Base-by-base conservation (phyloP, 2,113 vertebrate genomes). In the Rhynchopsitta pachyrhyncha region DNA sequence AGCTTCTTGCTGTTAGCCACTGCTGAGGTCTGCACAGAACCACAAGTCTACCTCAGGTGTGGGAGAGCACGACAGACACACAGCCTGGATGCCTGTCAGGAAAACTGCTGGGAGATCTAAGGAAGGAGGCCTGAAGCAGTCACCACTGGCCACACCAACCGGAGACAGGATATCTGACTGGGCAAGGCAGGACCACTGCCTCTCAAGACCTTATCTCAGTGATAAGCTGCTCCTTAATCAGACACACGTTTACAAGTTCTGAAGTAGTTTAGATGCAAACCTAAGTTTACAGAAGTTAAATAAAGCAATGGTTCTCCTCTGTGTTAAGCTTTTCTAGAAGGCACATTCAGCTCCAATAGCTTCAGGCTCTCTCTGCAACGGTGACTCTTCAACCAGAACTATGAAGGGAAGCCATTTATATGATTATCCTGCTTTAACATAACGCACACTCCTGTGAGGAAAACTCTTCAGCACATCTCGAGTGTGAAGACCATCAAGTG, bases 131-230 rank as follows among this genome's bases (percentile, higher is more conserved):
- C 17, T 13, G 33, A 53, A 47, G 29, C 20, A 59, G 71, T 9
- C 37, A 11, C 13, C 35, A 17, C 22, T 5, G 37, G 42, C 68
- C 57, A 41, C 44, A 19, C 17, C 50, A 46, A 3, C 17, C 11
- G 13, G 6, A 59, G 25, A 44, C 33, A 50, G 14, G 13, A 55
- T 24, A 75, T 6, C 37, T n/a, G 33, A 17, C 46, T 9, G 25
- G 37, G 7, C n/a, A 39, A 47, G 10, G 27, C 31, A 68, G 0
- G 0, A 25, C 25, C 42, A 17, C 4, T 3, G 14, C 47, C 47
- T 87, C 82, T n/a, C 28, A 82, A 70, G 42, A 39, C 13, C 33
- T 75, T 49, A 27, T 42, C 62, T 27, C 74, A 46, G 24, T 2
- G 20, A 75, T 19, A 67, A 70, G 14, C 6, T 69, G 68, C 10